Evolutionary conservation across 2,888 invertebrate species (phyloP), one percentile per base, ranked within the genome.

Genomic region (Automeris io): DNA sequence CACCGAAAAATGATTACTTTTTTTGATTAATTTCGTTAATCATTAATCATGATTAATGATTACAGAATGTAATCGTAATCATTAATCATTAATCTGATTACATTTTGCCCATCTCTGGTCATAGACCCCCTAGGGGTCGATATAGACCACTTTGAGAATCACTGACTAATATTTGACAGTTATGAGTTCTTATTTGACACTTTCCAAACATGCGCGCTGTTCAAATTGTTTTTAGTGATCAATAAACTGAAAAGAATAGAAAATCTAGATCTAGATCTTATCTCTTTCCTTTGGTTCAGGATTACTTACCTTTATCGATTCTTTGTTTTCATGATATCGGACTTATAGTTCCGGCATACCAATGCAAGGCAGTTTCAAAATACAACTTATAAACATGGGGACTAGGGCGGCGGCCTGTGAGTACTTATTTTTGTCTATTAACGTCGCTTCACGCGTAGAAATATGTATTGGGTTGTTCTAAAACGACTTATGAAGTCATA

Each of bases 391-490:
- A 83, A 93, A 91, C 85, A 96, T 96, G 96, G 96, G 95, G 82
- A 96, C 96, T 60, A 91, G 95, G 88, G 95, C 95, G 75, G 96
- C 95, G 75, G 95, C 95, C 77, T 96, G 96, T 96, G 90, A 94
- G 95, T 62, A 48, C 46, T 49, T 41, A 16, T 9, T 41, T 18
- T 43, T 47, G 1, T 35, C 37, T 44, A 43, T 42, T 18, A 19
- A 45, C 18, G 37, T 40, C 39, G 59, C 61, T 64, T 45, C 51
- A 49, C 49, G 53, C 54, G 46, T 39, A 43, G 42, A 41, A 36
- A 48, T 44, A 39, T 41, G 26, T 41, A 43, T 35, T 35, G 11
- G 37, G 35, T 19, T 44, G 33, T 40, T 40, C 31, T 42, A 39
- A 21, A 23, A 25, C 25, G n/a, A 4, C 5, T n/a, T 22, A 22